Conservation (phyloP, 2,113 vertebrate genomes). For the Macaca mulatta region DNA sequence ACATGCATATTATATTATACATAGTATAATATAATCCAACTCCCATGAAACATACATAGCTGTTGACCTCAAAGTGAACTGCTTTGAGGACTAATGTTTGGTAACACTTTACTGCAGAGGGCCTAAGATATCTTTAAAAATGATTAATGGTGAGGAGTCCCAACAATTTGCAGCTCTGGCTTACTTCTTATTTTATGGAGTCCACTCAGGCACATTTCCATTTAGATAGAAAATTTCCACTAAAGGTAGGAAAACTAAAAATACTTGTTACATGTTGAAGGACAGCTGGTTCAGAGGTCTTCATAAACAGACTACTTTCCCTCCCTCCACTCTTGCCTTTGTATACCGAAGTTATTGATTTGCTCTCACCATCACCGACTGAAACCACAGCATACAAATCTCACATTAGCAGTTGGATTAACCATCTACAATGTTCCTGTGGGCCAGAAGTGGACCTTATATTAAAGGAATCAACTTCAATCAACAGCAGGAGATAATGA, state of each 20-base stretch:
- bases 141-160: not conserved
- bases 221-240: constrained; percentile 3
- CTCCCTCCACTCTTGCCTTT: not conserved
- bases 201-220: not conserved
- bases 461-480: not conserved
- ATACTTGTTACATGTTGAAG: not conserved
- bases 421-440: not conserved
- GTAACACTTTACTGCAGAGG: not conserved
- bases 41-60: too few species aligned
- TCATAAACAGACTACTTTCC: not conserved
- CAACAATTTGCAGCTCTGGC: not conserved
- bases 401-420: not conserved
- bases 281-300: not conserved
- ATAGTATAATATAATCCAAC: too few species aligned
- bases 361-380: not conserved
- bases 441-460: not conserved
- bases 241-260: constrained; percentile 6
- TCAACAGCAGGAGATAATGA: not conserved
- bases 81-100: not conserved
- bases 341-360: not conserved
- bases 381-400: not conserved
- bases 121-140: not conserved
- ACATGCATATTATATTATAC: too few species aligned
- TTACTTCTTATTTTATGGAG: not conserved
- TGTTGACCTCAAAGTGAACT: not conserved